Evolutionary conservation across 2,797 vertebrate genomes (phyloP).

Genomic region (Heteromormyrus szaboi): DNA sequence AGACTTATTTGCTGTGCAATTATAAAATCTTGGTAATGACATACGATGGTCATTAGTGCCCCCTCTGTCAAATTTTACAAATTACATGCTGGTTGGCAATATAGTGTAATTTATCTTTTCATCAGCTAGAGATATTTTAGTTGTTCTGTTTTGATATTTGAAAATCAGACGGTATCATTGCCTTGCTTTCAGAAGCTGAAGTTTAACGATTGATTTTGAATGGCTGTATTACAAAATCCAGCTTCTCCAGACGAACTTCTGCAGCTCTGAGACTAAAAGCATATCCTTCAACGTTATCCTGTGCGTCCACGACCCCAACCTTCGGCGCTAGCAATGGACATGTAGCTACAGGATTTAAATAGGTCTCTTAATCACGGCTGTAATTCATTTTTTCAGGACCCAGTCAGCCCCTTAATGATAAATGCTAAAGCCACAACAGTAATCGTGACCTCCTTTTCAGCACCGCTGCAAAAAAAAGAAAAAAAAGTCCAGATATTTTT

Average conservation of each 20-base stretch:
- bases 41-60: neutral
- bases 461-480: conserved; percentile 51
- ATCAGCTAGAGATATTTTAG: neutral
- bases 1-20: neutral
- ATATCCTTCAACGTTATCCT: neutral
- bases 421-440: conserved; percentile 64
- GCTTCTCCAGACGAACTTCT: neutral
- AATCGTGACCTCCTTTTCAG: conserved; percentile 73
- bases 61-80: neutral
- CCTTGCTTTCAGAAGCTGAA: neutral
- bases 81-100: neutral
- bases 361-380: conserved; percentile 64
- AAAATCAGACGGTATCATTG: neutral
- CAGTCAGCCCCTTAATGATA: conserved; percentile 70
- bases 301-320: conserved; percentile 23
- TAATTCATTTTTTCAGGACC: conserved; percentile 57
- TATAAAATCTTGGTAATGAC: neutral
- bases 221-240: neutral
- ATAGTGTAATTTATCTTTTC: neutral
- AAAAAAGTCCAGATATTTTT: conserved; percentile 60
- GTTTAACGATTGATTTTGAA: neutral
- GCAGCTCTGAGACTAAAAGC: neutral
- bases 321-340: conserved; percentile 17
- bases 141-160: neutral
- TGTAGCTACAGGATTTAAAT: conserved; percentile 63